Evolutionary conservation across 53 echinoderm and acorn worm genomes (phyloP).

Genomic region (Zoroaster sp.): DNA sequence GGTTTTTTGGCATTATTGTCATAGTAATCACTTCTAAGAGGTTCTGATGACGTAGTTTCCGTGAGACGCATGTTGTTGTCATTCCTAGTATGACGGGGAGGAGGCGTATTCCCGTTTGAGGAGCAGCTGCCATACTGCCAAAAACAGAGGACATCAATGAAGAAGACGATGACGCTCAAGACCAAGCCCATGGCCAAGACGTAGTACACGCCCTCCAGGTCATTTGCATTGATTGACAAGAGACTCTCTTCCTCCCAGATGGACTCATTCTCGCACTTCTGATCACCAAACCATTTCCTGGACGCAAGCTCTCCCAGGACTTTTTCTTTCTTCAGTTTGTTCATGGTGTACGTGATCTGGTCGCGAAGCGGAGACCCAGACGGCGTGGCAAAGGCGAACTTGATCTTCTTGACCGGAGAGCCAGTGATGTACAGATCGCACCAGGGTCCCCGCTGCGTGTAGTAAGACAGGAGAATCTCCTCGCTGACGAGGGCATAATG

Average conservation of each 20-base stretch:
- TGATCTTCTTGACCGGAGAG: constrained; percentile 76
- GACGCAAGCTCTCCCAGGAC: constrained; percentile 52
- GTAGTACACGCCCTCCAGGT: constrained; percentile 84
- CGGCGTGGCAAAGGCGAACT: constrained; percentile 79
- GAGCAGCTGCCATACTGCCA: constrained; percentile 61
- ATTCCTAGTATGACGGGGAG: neutral
- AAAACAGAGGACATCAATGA: constrained; percentile 70
- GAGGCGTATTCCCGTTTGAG: constrained; percentile 32
- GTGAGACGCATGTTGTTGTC: neutral
- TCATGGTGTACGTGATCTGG: constrained; percentile 81
- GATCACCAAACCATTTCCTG: constrained; percentile 57
- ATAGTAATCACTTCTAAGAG: neutral
- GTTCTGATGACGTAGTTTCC: neutral
- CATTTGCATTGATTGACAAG: constrained; percentile 82
- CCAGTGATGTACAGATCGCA: constrained; percentile 80
- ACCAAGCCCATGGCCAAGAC: constrained; percentile 77
- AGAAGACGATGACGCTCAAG: constrained; percentile 73
- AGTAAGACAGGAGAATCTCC: constrained; percentile 73
- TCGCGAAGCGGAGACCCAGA: constrained; percentile 94
- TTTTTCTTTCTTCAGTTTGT: constrained; percentile 53
- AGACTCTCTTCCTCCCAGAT: constrained; percentile 72
- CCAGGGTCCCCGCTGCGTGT: constrained; percentile 72
- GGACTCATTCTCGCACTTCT: constrained; percentile 60
- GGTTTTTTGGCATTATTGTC: neutral
- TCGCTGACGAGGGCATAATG: constrained; percentile 85